Evolutionary conservation across 2,113 vertebrate species (phyloP).

Genomic region (Sterrhoptilus dennistouni): DNA sequence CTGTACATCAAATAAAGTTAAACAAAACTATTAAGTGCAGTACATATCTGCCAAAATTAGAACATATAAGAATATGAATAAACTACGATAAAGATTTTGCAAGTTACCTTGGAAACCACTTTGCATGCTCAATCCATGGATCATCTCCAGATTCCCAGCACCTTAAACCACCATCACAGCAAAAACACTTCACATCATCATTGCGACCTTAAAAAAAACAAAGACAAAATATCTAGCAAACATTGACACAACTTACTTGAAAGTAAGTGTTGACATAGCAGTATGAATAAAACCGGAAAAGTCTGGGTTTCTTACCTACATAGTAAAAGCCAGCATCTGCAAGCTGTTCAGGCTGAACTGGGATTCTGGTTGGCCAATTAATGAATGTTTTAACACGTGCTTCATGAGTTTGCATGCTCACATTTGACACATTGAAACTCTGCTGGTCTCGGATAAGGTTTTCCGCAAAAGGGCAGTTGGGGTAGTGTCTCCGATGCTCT

Average conservation of each 20-base stretch:
- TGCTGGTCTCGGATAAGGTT: slow-evolving; percentile 71
- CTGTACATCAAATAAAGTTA: neutral
- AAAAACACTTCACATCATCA: slow-evolving; percentile 97
- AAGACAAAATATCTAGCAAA: neutral
- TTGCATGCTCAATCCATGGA: slow-evolving; percentile 96
- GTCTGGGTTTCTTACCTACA: slow-evolving; percentile 79
- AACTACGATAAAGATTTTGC: neutral
- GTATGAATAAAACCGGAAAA: neutral
- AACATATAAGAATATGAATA: neutral
- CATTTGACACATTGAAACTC: slow-evolving; percentile 86
- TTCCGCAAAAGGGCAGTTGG: slow-evolving; percentile 87
- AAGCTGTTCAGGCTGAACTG: slow-evolving; percentile 90
- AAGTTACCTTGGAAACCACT: slow-evolving; percentile 96
- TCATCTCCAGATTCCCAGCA: slow-evolving; percentile 98
- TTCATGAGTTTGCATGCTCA: slow-evolving; percentile 89
- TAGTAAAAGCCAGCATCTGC: slow-evolving; percentile 97
- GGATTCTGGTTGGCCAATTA: slow-evolving; percentile 90
- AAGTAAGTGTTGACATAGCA: neutral
- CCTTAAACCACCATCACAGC: slow-evolving; percentile 93
- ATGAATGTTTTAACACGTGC: slow-evolving; percentile 89
- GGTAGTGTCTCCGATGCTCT: slow-evolving; percentile 93
- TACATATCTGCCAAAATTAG: neutral
- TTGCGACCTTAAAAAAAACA: slow-evolving; percentile 80
- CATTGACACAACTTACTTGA: neutral
- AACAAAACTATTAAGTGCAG: neutral